phyloP scores from a whole-genome alignment of 2,888 invertebrate genomes.

The Hyalella azteca region DNA sequence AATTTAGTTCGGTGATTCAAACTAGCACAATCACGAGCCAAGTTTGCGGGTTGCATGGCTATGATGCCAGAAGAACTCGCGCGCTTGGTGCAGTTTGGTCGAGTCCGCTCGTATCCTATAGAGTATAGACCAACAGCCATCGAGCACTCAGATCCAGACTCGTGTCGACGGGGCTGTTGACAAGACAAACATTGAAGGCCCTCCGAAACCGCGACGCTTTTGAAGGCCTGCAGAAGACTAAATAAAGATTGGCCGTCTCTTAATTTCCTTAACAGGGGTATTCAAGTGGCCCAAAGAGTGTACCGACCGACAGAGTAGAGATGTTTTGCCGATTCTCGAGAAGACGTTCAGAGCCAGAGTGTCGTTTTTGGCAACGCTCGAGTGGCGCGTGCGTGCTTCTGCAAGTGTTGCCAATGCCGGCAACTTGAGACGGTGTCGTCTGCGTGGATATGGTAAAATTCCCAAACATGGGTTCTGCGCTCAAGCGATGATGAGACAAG shows the following conservation, averaged over 20 bases:
- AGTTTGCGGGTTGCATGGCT: too few relatives aligned
- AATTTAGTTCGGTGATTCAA: too few relatives aligned
- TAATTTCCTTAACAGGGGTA: conserved; percentile 31
- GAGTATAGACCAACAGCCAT: too few relatives aligned
- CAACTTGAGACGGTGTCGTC: too few relatives aligned
- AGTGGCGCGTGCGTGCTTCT: neutral
- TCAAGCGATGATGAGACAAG: too few relatives aligned
- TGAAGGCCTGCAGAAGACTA: neutral
- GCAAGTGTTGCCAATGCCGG: neutral
- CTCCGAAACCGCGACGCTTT: conserved; percentile 3
- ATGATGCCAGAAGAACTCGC: too few relatives aligned
- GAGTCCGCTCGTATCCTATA: too few relatives aligned
- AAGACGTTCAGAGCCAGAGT: neutral
- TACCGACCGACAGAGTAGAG: conserved; percentile 22
- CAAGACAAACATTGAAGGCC: conserved; percentile 22
- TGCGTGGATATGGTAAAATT: too few relatives aligned
- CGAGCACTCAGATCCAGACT: too few relatives aligned
- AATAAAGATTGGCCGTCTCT: conserved; percentile 33
- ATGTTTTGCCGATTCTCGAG: conserved; percentile 19
- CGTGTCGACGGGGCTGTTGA: conserved; percentile 25
- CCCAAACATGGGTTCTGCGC: too few relatives aligned
- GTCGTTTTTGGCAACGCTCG: conserved; percentile 21
- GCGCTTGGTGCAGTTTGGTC: too few relatives aligned
- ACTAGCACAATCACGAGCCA: too few relatives aligned
- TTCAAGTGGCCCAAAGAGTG: conserved; percentile 30